A percentile compares a stretch with the other conserved stretches of the same genome.
phyloP scores from a whole-genome alignment of 2,888 invertebrate species.

The Zootermopsis nevadensis region DNA sequence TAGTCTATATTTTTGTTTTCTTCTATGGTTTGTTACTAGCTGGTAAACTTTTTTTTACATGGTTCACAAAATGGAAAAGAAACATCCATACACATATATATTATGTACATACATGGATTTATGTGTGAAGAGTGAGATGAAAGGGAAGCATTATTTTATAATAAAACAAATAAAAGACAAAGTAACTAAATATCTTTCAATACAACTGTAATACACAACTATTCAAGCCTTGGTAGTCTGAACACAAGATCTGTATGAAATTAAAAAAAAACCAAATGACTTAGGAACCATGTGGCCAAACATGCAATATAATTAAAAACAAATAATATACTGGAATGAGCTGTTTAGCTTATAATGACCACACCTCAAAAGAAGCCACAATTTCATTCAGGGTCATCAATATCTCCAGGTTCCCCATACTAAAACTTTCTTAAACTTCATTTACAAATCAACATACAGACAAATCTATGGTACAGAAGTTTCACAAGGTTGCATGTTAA shows the following conservation, averaged over 20 bases:
- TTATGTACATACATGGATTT: neutral
- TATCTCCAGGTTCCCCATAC: neutral
- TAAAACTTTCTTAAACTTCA: slow-evolving; percentile 5
- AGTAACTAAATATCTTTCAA: neutral
- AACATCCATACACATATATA: neutral
- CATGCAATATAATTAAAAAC: neutral
- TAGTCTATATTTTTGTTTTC: neutral
- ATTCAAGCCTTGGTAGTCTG: neutral
- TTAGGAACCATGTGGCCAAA: neutral
- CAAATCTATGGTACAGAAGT: slow-evolving; percentile 38
- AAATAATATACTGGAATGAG: slow-evolving; percentile 23
- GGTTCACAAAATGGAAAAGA: neutral
- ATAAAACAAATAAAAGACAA: slow-evolving; percentile 3
- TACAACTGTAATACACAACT: slow-evolving; percentile 13
- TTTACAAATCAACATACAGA: slow-evolving; percentile 36
- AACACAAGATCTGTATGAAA: neutral
- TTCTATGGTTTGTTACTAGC: slow-evolving; percentile 1
- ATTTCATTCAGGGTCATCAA: neutral
- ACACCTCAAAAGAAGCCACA: neutral
- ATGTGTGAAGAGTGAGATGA: neutral
- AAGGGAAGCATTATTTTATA: slow-evolving; percentile 1
- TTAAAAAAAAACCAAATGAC: neutral
- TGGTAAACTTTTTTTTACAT: slow-evolving; percentile 2
- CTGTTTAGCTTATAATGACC: neutral
- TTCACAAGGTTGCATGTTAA: slow-evolving; percentile 6